A percentile compares a stretch with the other conserved stretches of the same genome.
Evolutionary conservation across 1,140 invertebrate species (phyloP).

Genomic region (Bombus sylvicola): DNA sequence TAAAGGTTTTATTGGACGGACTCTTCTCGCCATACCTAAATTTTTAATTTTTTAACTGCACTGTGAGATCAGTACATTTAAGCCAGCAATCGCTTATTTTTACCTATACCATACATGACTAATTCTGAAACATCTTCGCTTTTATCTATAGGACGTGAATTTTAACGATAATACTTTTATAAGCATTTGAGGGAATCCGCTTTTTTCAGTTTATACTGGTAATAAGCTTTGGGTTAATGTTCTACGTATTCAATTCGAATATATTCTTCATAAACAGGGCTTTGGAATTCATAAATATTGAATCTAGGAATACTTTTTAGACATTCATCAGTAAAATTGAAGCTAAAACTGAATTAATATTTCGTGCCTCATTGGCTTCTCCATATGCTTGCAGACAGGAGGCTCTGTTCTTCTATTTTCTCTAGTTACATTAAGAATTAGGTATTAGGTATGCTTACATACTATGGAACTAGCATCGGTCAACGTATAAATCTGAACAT

Average conservation of each 20-base stretch:
- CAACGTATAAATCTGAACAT: background rate
- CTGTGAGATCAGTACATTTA: background rate
- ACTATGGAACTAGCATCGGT: constrained; percentile 63
- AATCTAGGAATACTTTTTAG: background rate
- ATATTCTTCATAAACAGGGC: background rate
- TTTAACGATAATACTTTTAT: background rate
- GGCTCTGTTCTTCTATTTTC: constrained; percentile 73
- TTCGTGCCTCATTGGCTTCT: constrained; percentile 69
- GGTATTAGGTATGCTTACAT: constrained; percentile 19
- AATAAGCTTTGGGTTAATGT: background rate
- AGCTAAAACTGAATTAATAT: constrained; percentile 37
- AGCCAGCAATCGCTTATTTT: background rate
- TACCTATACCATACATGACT: too few relatives aligned
- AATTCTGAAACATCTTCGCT: background rate
- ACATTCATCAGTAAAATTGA: background rate
- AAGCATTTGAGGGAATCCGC: background rate
- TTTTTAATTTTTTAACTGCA: background rate
- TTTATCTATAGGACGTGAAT: background rate
- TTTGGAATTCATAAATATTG: background rate
- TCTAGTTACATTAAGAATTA: constrained; percentile 61
- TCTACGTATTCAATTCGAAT: background rate
- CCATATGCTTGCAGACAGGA: constrained; percentile 79
- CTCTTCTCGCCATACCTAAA: background rate
- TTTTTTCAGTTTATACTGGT: background rate
- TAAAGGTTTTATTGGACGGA: background rate